Evolutionary conservation across 2,888 invertebrate genomes (phyloP), one percentile per base, ranked within the genome.

Genomic region (Limnephilus lunatus): DNA sequence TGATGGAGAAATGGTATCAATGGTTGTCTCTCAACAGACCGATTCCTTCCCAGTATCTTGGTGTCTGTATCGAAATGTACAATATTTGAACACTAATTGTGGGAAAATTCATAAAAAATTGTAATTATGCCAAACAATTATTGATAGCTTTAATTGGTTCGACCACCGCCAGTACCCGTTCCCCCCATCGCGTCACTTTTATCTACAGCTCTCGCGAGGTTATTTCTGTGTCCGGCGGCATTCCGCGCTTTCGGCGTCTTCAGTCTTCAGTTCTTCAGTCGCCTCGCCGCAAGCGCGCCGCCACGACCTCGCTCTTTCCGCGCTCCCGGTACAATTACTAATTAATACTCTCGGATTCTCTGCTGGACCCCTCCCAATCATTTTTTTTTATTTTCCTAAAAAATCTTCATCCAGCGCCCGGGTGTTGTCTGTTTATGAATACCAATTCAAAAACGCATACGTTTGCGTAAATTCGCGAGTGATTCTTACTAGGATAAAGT

Each of bases 261-360:
- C 89, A 91, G 91, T 91, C 89, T n/a, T n/a, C n/a, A n/a, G n/a
- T n/a, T 89, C 91, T 91, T 89, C 89, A 91, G 91, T 91, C 89
- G 91, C 48, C 48, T 89, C 68, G 91, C 89, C 82, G 82, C 89
- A 85, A 83, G 91, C 91, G 89, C 87, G n/a, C 91, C 30, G 83
- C 87, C 25, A 89, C 91, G 14, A 91, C 89, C 32, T 12, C 91
- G 19, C 39, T 32, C 68, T 25, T 31, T 39, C 88, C 80, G 88
- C 80, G 25, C 81, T 30, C 88, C 39, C 80, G 68, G 32, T 80
- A 32, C 30, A 35, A 44, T 44, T 12, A 30, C n/a, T 80, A 15
- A 68, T 32, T 35, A 11, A 39, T 82, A 39, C n/a, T 32, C 53
- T 53, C 32, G 5, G 88, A 35, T 88, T 32, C 32, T 25, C 12